Base-by-base conservation (phyloP, 1,140 invertebrate species). In the Conopomorpha cramerella region DNA sequence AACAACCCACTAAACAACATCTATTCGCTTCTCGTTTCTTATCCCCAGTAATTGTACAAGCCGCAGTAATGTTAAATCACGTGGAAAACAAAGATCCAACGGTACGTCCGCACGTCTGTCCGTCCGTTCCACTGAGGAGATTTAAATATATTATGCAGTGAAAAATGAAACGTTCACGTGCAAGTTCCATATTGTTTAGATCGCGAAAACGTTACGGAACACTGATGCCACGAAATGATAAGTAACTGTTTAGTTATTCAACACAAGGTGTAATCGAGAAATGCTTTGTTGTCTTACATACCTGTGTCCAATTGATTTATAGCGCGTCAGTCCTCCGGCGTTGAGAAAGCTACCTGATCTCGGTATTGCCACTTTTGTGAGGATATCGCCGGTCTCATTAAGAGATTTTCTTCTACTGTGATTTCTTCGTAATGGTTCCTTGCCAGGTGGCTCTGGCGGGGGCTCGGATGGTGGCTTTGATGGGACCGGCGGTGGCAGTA, bases 281-380 rank as follows among this genome's bases (percentile, higher is more conserved):
- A n/a, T n/a, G n/a, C n/a, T n/a, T n/a, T n/a, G 17, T 6, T 34
- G 18, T 46, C 14, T 23, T 36, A 58, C 59, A 50, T 72, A 84
- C 82, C 82, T 81, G 41, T 81, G 79, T 41, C 77, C 73, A 48
- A 82, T 82, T 19, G 84, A 86, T 62, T 87, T 87, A 52, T 88
- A 86, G 38, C 84, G 77, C 12, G 82, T 85, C 25, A 86, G 65
- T 7, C 85, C 85, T n/a, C 85, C 85, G 12, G 88, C 84, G 51
- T 90, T 91, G 0, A 92, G 67, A 49, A 93, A 92, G 53, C 90
- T 92, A 1, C 88, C 86, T 34, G 89, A 89, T 48, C 90, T 80
- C 6, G 90, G 90, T 50, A 93, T 86, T 13, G 90, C 90, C 4
- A 92, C 89, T 59, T 90, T 88, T 0, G 90, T 93, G 39, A 92